Base-by-base conservation (phyloP, 2,797 vertebrate species). In the Sebastolobus altivelis region DNA sequence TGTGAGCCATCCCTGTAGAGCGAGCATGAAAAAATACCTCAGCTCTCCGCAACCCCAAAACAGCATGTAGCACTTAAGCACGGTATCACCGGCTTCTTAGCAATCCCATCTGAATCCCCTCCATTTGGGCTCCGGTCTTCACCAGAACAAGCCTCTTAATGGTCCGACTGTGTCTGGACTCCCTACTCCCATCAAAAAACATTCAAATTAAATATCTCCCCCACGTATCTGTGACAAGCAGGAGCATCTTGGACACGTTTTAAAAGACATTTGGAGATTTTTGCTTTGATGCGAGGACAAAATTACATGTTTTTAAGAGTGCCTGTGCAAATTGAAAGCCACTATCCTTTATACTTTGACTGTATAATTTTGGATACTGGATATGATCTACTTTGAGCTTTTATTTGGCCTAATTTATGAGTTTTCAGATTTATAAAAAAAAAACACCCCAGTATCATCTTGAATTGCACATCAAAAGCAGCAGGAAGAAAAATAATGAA, bases 21-120 rank as follows among this genome's bases (percentile, higher is more conserved):
- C 4, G 78, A 58, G 84, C 79, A 88, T 77, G 46, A 87, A 87
- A 89, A 81, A 91, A 88, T 46, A 83, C 80, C 79, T 88, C 54
- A 8, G 82, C 75, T 72, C 78, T 88, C 72, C 84, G 72, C 83
- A 82, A 72, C 82, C 82, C 71, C 35, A 79, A 87, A 88, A 72
- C 91, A 93, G 90, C 90, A 75, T 70, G 88, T 65, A 89, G 88
- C 81, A 89, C 88, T 89, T 87, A 83, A 77, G 73, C 35, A 40
- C 43, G 75, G 65, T 68, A 84, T 80, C 78, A 35, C 75, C 60
- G 33, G 78, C 80, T 85, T 89, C 82, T 79, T 74, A 65, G 75
- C 54, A 60, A 55, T 81, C 49, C 67, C 68, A 20, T n/a, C 72
- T 56, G 60, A 86, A 83, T 77, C 40, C 10, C 61, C 54, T 63